phyloP scores from a whole-genome alignment of 2,888 invertebrate species.

The Eupithecia dodoneata region DNA sequence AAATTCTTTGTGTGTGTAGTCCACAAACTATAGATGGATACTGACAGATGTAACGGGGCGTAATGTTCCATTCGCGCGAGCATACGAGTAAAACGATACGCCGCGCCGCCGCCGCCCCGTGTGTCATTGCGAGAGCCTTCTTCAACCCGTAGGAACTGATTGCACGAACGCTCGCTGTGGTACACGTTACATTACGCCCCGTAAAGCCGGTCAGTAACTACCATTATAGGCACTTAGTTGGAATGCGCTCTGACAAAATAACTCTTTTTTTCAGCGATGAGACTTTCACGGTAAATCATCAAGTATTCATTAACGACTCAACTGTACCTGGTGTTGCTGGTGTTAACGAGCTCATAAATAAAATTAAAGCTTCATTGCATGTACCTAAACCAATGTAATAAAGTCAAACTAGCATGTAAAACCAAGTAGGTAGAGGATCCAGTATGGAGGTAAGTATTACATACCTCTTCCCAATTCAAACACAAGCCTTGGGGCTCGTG shows the following conservation, averaged over 20 bases:
- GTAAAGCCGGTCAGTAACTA: too few relatives aligned
- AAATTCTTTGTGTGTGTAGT: too few relatives aligned
- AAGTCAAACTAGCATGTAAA: background rate
- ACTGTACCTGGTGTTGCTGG: background rate
- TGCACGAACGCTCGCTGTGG: too few relatives aligned
- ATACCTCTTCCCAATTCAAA: background rate
- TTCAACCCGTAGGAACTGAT: too few relatives aligned
- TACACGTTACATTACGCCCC: too few relatives aligned
- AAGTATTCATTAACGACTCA: background rate
- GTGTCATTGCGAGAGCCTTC: too few relatives aligned
- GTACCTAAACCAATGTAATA: background rate
- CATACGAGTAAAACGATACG: too few relatives aligned
- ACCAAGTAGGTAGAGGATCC: background rate
- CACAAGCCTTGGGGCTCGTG: constrained; percentile 2
- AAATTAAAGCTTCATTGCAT: background rate
- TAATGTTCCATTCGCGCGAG: too few relatives aligned
- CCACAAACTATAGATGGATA: too few relatives aligned
- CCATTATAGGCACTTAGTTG: too few relatives aligned
- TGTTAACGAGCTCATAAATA: background rate
- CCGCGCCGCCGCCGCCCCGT: too few relatives aligned
- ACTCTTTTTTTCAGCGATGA: background rate
- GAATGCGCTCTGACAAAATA: background rate
- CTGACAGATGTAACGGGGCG: too few relatives aligned
- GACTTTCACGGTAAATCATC: background rate
- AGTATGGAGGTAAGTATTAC: background rate